A percentile compares a stretch with the other conserved stretches of the same genome.
Evolutionary conservation across 2,113 vertebrate species (phyloP).

Genomic region (Maccullochella peelii): DNA sequence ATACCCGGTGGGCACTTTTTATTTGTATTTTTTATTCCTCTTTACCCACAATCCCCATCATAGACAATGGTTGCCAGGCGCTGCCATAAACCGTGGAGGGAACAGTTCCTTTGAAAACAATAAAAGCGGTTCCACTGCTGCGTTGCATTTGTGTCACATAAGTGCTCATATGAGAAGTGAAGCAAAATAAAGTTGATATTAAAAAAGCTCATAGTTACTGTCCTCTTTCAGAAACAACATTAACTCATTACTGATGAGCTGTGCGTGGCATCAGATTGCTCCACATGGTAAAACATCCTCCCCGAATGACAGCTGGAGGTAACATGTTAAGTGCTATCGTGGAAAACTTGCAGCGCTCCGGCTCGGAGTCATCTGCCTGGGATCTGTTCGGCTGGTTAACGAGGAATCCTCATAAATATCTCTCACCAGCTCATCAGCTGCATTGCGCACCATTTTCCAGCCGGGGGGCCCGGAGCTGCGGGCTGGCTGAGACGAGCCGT

Average conservation of each 20-base stretch:
- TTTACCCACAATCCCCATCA: constrained; percentile 23
- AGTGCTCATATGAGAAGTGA: neutral
- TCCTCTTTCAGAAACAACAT: neutral
- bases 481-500: constrained; percentile 64
- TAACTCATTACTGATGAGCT: constrained; percentile 53
- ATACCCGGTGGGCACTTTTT: neutral
- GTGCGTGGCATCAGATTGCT: constrained; percentile 23
- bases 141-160: constrained; percentile 16
- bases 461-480: constrained; percentile 35
- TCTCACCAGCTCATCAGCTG: constrained; percentile 85
- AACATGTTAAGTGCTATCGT: constrained; percentile 71
- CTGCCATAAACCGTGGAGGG: neutral
- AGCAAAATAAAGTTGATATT: neutral
- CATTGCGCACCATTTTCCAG: constrained; percentile 49
- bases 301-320: constrained; percentile 66
- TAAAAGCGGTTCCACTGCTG: constrained; percentile 9
- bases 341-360: constrained; percentile 33
- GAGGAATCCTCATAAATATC: constrained; percentile 85
- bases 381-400: constrained; percentile 75
- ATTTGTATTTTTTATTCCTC: neutral
- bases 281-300: constrained; percentile 38
- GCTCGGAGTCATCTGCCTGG: constrained; percentile 78
- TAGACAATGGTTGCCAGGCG: constrained; percentile 15
- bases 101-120: constrained; percentile 18
- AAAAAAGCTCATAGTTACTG: neutral